A percentile compares a stretch with the other conserved stretches of the same genome.
Evolutionary conservation across 2,888 invertebrate species (phyloP).

Genomic region (Drosophila barbarae): DNA sequence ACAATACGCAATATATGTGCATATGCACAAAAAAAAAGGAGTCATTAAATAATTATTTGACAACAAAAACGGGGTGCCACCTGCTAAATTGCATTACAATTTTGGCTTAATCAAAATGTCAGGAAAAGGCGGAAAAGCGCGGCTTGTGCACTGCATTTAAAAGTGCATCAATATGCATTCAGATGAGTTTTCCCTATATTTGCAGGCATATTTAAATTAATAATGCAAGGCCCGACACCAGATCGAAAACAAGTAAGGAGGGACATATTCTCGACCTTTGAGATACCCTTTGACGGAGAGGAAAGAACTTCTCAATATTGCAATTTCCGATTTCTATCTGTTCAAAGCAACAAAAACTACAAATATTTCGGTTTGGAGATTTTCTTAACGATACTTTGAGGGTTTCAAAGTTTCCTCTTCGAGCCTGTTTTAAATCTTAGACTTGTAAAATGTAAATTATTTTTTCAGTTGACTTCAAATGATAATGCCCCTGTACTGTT

Average conservation of each 20-base stretch:
- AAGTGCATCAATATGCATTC: slow-evolving; percentile 64
- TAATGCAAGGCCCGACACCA: slow-evolving; percentile 51
- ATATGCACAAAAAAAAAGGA: slow-evolving; percentile 24
- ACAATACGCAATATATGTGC: slow-evolving; percentile 41
- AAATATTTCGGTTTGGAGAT: background rate
- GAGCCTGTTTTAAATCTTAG: background rate
- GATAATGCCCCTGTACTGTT: background rate
- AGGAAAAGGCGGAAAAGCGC: slow-evolving; percentile 6
- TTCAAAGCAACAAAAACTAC: background rate
- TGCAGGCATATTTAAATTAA: slow-evolving; percentile 60
- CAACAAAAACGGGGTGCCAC: slow-evolving; percentile 27
- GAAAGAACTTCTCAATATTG: too few relatives aligned
- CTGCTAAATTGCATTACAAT: slow-evolving; percentile 61
- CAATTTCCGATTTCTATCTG: too few relatives aligned
- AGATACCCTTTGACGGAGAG: background rate
- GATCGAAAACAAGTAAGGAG: slow-evolving; percentile 8
- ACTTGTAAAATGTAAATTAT: background rate
- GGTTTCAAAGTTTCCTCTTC: too few relatives aligned
- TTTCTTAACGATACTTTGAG: too few relatives aligned
- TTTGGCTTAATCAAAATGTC: slow-evolving; percentile 66
- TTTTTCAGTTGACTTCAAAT: background rate
- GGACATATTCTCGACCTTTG: background rate
- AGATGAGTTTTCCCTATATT: slow-evolving; percentile 32
- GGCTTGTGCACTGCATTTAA: slow-evolving; percentile 44
- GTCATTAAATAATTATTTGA: slow-evolving; percentile 61